Conservation (phyloP, 2,888 invertebrate species). For the Nephrocerus scutellatus region DNA sequence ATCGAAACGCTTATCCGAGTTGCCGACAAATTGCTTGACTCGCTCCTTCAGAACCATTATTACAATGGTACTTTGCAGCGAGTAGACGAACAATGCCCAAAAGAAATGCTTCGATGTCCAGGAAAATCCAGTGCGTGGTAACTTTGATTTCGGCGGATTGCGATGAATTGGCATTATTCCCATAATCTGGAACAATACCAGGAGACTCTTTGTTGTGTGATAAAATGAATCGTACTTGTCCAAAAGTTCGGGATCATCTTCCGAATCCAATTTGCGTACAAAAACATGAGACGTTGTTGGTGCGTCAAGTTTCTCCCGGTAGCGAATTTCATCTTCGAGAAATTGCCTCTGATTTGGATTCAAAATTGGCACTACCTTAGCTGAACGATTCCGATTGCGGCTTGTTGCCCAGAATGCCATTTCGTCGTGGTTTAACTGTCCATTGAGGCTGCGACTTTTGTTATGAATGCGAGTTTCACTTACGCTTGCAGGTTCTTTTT, state of each 20-base stretch:
- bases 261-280: slow-evolving; percentile 48
- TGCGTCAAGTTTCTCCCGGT: slow-evolving; percentile 38
- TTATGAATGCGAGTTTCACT: too few relatives aligned
- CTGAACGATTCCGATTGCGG: slow-evolving; percentile 27
- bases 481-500: too few relatives aligned
- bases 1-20: slow-evolving; percentile 61
- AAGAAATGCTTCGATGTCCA: slow-evolving; percentile 62
- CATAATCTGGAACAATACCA: slow-evolving; percentile 68
- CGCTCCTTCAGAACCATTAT: slow-evolving; percentile 51
- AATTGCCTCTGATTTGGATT: slow-evolving; percentile 47
- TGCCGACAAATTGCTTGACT: slow-evolving; percentile 51
- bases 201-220: slow-evolving; percentile 60
- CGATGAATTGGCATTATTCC: slow-evolving; percentile 70
- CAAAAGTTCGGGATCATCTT: slow-evolving; percentile 53
- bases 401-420: slow-evolving; percentile 42
- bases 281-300: slow-evolving; percentile 37
- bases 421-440: too few relatives aligned
- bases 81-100: slow-evolving; percentile 61
- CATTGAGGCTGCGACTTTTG: too few relatives aligned
- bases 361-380: slow-evolving; percentile 39
- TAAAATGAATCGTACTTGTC: slow-evolving; percentile 66
- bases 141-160: slow-evolving; percentile 50
- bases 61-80: slow-evolving; percentile 56
- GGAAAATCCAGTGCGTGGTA: slow-evolving; percentile 53
- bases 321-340: slow-evolving; percentile 42